phyloP scores from a whole-genome alignment of 2,888 invertebrate species.

The Chloromyia formosa region DNA sequence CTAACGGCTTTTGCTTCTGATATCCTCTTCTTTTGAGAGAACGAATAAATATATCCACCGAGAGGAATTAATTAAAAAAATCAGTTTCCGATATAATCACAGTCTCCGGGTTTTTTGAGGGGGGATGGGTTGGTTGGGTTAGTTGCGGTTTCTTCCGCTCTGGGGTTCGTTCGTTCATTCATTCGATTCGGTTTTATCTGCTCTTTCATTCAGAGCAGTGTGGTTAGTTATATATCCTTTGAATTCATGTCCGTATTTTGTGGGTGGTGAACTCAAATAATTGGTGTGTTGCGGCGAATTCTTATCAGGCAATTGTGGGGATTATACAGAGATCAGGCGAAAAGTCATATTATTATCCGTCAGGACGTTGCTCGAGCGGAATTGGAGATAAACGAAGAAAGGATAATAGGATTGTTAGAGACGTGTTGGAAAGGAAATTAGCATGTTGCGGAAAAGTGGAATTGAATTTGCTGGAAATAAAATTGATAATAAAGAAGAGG shows the following conservation, averaged over 20 bases:
- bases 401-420: too few species aligned
- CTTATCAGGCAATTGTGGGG: constrained; percentile 29
- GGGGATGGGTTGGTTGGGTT: too few species aligned
- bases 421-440: too few species aligned
- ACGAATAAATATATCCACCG: constrained; percentile 31
- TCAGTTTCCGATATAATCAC: constrained; percentile 35
- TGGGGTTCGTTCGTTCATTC: not conserved
- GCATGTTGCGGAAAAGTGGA: too few species aligned
- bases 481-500: too few species aligned
- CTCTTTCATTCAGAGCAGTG: not conserved
- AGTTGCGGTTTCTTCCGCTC: not conserved
- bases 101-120: not conserved
- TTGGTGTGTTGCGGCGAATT: constrained; percentile 22
- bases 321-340: constrained; percentile 13
- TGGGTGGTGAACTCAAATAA: constrained; percentile 19
- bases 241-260: not conserved
- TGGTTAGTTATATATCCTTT: constrained; percentile 10
- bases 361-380: too few species aligned
- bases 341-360: constrained; percentile 4
- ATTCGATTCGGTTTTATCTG: not conserved
- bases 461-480: too few species aligned
- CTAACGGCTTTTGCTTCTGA: not conserved
- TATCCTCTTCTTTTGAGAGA: constrained; percentile 35
- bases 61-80: constrained; percentile 42
- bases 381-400: too few species aligned